Evolutionary conservation across 2,797 vertebrate genomes (phyloP).

Genomic region (Xenopus petersii): DNA sequence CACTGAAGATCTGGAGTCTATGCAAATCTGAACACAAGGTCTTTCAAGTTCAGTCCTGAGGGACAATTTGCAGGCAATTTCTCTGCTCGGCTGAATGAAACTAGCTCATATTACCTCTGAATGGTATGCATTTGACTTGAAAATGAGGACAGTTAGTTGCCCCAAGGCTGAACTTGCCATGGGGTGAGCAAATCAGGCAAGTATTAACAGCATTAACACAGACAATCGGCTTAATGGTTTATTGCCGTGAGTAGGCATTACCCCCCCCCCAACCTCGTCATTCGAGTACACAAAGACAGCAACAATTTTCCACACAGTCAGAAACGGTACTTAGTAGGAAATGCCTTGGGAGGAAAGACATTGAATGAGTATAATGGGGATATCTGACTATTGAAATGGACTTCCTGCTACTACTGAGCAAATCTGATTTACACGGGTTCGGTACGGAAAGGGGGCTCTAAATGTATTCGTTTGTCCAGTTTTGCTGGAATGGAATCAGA

Average conservation of each 20-base stretch:
- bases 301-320: neutral
- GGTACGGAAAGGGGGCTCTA: too few species aligned
- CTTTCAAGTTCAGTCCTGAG: neutral
- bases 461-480: too few species aligned
- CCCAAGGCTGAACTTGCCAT: too few species aligned
- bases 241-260: neutral
- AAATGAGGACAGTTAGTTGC: neutral
- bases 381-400: neutral
- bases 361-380: neutral
- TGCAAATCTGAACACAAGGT: neutral
- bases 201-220: neutral
- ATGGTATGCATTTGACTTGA: neutral
- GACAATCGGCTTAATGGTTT: neutral
- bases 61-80: neutral
- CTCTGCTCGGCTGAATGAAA: neutral
- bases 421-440: neutral
- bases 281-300: neutral
- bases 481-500: too few species aligned
- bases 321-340: neutral
- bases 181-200: too few species aligned
- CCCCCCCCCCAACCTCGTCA: neutral
- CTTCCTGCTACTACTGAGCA: conserved; percentile 26
- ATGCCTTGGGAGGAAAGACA: conserved; percentile 8
- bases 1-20: neutral
- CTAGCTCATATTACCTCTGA: neutral